Evolutionary conservation across 1,140 invertebrate genomes (phyloP).

Genomic region (Caerostris darwini): DNA sequence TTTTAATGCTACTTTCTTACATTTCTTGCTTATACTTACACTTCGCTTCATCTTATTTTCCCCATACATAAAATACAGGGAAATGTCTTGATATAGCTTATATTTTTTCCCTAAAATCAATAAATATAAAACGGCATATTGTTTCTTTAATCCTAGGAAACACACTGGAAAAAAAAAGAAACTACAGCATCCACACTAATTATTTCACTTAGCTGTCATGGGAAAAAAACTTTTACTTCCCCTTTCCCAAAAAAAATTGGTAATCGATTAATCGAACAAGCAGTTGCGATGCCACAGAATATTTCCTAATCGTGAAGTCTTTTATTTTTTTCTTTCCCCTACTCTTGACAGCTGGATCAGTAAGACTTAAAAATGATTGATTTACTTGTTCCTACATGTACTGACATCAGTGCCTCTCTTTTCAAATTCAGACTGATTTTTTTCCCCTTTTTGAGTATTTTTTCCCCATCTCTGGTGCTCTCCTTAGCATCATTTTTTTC

Average conservation of each 20-base stretch:
- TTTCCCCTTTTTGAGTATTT: neutral
- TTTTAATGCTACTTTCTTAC: too few species aligned
- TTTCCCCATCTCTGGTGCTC: neutral
- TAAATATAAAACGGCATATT: too few species aligned
- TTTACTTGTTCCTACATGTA: neutral
- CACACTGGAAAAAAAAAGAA: neutral
- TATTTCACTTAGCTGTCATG: neutral
- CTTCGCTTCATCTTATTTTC: too few species aligned
- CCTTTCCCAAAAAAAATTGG: neutral
- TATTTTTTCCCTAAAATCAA: too few species aligned
- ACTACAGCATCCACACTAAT: neutral
- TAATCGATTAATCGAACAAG: neutral
- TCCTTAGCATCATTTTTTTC: neutral
- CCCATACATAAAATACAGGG: too few species aligned
- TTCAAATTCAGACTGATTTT: slow-evolving; percentile 24
- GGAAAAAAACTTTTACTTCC: neutral
- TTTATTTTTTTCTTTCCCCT: neutral
- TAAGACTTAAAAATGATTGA: slow-evolving; percentile 48
- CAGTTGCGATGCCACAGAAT: slow-evolving; percentile 18
- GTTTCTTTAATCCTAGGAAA: too few species aligned
- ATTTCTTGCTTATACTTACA: too few species aligned
- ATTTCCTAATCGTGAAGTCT: neutral
- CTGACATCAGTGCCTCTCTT: neutral
- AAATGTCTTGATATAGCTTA: too few species aligned
- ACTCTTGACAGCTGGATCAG: slow-evolving; percentile 24